A percentile compares a stretch with the other conserved stretches of the same genome.
These are phyloP conservation scores for Petrosia ficiformis DNA, from an alignment of 37 sponge, comb jelly and placozoan genomes.

Conservation along the genomic window DNA sequence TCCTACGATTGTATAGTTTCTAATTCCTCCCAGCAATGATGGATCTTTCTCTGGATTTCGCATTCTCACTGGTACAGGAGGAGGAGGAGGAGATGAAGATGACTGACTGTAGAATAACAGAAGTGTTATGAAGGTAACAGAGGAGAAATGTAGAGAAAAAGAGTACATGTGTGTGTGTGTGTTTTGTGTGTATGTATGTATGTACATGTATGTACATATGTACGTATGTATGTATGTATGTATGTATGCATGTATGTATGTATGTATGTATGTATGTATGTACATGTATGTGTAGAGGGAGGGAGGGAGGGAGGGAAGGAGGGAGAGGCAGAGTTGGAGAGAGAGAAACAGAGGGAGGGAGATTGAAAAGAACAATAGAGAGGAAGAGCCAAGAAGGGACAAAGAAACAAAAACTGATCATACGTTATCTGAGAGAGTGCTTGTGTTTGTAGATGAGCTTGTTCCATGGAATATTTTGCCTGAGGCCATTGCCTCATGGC, in stretches of 20 bases:
- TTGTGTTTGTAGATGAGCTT: constrained; percentile 36
- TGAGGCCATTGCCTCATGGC: constrained; percentile 72
- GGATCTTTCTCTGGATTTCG: background rate
- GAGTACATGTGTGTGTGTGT: too few species aligned
- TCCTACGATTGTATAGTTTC: constrained; percentile 81
- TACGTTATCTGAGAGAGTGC: constrained; percentile 30
- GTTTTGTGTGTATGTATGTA: too few species aligned
- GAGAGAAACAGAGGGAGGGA: constrained; percentile 16
- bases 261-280: too few species aligned
- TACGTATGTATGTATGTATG: too few species aligned
- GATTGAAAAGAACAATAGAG: constrained; percentile 19
- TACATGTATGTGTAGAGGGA: too few species aligned
- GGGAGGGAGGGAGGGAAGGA: constrained; percentile 11
- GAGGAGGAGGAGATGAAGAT: constrained; percentile 1
- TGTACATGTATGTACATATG: too few species aligned
- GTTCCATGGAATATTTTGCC: constrained; percentile 47
- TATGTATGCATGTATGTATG: too few species aligned
- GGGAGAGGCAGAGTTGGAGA: constrained; percentile 11
- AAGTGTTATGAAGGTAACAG: background rate
- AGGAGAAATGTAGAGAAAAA: too few species aligned
- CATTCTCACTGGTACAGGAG: background rate
- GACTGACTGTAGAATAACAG: background rate
- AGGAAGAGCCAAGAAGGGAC: constrained; percentile 2
- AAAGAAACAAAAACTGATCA: constrained; percentile 12
- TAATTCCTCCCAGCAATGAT: background rate